Base-by-base conservation (phyloP, 2,888 invertebrate species). In the Opisthograptis luteolata region DNA sequence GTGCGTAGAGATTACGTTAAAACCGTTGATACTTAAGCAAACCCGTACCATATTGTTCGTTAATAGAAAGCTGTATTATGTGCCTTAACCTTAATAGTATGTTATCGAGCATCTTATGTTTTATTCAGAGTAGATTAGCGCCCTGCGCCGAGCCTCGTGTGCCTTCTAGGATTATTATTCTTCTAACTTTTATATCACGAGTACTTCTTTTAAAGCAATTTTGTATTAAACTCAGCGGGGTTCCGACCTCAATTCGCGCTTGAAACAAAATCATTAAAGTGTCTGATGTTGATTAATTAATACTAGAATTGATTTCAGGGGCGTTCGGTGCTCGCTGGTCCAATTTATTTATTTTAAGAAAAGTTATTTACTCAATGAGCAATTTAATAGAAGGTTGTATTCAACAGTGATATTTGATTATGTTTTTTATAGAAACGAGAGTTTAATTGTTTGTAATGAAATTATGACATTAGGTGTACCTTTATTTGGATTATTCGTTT, bases 61-160 rank as follows among this genome's bases (percentile, higher is more conserved):
- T 84, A 84, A 84, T 83, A 82, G 77, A 81, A 84, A 80, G 77
- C 78, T 68, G 77, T 75, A 85, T 87, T 85, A 84, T 80, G 77
- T 76, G 81, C 76, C 71, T 83, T 81, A 86, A 79, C 81, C 80
- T 80, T 85, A 83, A 86, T 82, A 82, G 80, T 79, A 79, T 73
- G 79, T 81, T 86, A 89, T 87, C 85, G 80, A 79, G 73, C 72
- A 82, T 81, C 87, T 85, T 81, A 89, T 88, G 88, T 87, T 77
- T 90, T 88, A 89, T 90, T 89, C 88, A 90, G 69, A 68, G 62
- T 78, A 84, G 84, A 87, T 90, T 86, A 88, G 76, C 64, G 72
- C 66, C 63, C 76, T 27, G 77, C 71, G 72, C 64, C 66, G 59
- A 41, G 61, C 41, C 39, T 64, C 73, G 79, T 78, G 77, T 73